Evolutionary conservation across 2,113 vertebrate genomes (phyloP).

Genomic region (Crotophaga sulcirostris): DNA sequence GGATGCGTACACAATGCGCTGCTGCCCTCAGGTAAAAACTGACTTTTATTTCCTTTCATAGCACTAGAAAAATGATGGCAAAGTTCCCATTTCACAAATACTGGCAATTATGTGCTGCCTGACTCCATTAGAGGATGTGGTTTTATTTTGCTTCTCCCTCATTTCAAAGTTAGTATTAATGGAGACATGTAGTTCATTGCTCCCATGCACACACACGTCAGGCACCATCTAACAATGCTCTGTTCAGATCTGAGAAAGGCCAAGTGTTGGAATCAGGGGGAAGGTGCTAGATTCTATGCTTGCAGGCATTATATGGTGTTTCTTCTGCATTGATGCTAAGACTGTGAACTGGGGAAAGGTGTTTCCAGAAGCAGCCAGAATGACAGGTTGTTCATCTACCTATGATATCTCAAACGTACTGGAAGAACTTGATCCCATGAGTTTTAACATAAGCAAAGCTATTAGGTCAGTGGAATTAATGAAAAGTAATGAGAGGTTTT

Average conservation of each 20-base stretch:
- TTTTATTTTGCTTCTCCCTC: not conserved
- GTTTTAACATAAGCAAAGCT: not conserved
- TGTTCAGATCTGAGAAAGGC: not conserved
- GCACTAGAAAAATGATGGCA: not conserved
- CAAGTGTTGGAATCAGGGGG: not conserved
- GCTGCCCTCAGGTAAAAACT: constrained; percentile 94
- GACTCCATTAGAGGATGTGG: not conserved
- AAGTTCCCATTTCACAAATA: not conserved
- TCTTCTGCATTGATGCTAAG: not conserved
- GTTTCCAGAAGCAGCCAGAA: not conserved
- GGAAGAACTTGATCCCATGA: not conserved
- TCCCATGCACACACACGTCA: accelerated
- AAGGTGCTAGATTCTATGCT: not conserved
- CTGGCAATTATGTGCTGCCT: not conserved
- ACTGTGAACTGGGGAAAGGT: not conserved
- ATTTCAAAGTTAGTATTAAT: not conserved
- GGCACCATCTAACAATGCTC: not conserved
- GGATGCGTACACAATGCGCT: constrained; percentile 95
- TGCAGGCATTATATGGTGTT: not conserved
- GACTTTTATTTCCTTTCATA: not conserved
- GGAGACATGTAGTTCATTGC: not conserved
- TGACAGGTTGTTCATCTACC: not conserved
- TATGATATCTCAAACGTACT: not conserved
- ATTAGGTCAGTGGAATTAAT: not conserved
- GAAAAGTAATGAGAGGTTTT: not conserved